Evolutionary conservation across 2,888 invertebrate genomes (phyloP).

Genomic region (Rhaphigaster nebulosa): DNA sequence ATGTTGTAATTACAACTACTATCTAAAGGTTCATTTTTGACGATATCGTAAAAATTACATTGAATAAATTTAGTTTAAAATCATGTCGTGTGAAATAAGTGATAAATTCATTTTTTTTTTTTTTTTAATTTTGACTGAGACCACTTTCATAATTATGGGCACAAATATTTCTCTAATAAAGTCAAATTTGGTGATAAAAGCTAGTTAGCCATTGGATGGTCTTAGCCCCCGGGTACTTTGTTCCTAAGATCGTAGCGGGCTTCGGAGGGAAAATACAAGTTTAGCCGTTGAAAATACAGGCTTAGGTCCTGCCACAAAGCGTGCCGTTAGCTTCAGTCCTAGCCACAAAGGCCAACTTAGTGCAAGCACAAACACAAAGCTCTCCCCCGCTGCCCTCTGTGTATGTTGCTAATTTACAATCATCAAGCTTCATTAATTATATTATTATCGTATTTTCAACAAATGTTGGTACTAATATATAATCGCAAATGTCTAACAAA

Average conservation of each 20-base stretch:
- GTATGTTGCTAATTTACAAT: not conserved
- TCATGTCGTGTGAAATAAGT: too few species aligned
- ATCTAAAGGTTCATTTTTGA: too few species aligned
- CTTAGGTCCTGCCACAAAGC: not conserved
- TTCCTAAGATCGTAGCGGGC: not conserved
- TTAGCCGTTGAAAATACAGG: conserved; percentile 28
- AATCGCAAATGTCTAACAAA: too few species aligned
- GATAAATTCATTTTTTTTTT: too few species aligned
- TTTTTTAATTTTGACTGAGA: too few species aligned
- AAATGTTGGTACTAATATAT: too few species aligned
- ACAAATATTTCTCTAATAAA: not conserved
- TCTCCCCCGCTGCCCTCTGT: not conserved
- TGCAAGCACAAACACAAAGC: conserved; percentile 8
- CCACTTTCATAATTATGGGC: too few species aligned
- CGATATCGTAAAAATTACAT: too few species aligned
- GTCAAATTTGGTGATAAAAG: not conserved
- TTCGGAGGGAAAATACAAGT: not conserved
- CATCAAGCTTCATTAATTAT: not conserved
- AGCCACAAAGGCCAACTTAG: conserved; percentile 22
- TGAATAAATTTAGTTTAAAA: too few species aligned
- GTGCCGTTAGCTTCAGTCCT: not conserved
- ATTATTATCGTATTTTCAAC: not conserved
- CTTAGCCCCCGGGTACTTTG: not conserved
- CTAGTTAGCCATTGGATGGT: not conserved
- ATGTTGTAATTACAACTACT: too few species aligned